Percentiles rank a stretch among this genome's conserved stretches.
phyloP scores from a whole-genome alignment of 23 tunicate genomes.

The Trididemnum nubilum region DNA sequence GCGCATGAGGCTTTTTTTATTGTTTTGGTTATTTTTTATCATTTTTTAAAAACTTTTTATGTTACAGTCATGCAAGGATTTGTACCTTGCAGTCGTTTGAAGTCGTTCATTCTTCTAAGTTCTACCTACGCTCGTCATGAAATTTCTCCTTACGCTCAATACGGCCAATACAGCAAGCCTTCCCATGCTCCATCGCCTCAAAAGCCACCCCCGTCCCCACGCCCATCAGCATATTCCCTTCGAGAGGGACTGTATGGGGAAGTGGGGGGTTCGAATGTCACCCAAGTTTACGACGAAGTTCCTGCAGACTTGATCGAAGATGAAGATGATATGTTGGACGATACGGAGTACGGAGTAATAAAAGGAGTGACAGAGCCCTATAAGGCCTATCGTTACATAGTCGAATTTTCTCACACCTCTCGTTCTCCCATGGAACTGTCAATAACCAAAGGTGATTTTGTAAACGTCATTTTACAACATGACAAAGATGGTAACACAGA shows the following conservation, averaged over 20 bases:
- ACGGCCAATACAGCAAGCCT: too few relatives aligned
- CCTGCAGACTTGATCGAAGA: conserved; percentile 6
- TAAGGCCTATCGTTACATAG: conserved; percentile 31
- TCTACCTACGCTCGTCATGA: too few relatives aligned
- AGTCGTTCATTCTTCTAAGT: too few relatives aligned
- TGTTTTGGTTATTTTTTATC: too few relatives aligned
- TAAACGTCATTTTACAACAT: conserved; percentile 7
- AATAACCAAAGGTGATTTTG: conserved; percentile 24
- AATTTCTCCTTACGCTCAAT: too few relatives aligned
- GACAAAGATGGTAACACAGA: conserved; percentile 35
- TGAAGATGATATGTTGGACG: conserved; percentile 50
- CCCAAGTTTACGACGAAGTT: too few relatives aligned
- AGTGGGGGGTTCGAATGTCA: not conserved
- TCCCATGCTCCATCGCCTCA: not conserved
- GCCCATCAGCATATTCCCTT: not conserved
- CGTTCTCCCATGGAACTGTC: conserved; percentile 28
- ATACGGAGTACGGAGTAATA: conserved; percentile 30
- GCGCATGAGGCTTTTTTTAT: too few relatives aligned
- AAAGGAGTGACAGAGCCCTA: not conserved
- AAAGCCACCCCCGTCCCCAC: not conserved
- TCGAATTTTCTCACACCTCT: conserved; percentile 19
- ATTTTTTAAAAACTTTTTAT: too few relatives aligned
- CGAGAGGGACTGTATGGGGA: conserved; percentile 5
- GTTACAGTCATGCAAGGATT: too few relatives aligned
- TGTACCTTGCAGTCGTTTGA: too few relatives aligned